Percentiles rank a stretch among this genome's conserved stretches.
Evolutionary conservation across 2,113 vertebrate genomes (phyloP).

Genomic region (Phalacrocorax brasilianus): DNA sequence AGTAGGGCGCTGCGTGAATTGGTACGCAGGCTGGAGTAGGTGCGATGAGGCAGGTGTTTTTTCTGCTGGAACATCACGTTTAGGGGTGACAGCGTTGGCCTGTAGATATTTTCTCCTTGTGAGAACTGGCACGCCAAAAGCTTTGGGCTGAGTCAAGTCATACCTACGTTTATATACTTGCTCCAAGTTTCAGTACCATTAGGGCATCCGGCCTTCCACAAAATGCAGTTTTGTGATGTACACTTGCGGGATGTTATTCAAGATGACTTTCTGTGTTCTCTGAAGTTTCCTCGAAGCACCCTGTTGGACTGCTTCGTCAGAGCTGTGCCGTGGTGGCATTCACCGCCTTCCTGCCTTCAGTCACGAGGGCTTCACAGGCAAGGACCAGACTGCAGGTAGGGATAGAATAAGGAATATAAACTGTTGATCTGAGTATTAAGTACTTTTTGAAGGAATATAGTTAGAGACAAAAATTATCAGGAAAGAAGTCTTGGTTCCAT

Average conservation of each 20-base stretch:
- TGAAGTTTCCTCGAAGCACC: background rate
- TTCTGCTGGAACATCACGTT: background rate
- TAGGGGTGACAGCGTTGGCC: background rate
- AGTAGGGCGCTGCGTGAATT: fast-evolving
- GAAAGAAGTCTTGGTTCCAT: background rate
- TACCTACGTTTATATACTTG: background rate
- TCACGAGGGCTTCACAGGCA: background rate
- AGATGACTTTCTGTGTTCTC: background rate
- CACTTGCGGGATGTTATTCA: background rate
- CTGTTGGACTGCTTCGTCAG: background rate
- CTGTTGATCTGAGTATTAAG: background rate
- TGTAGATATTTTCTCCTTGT: background rate
- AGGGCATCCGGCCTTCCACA: background rate
- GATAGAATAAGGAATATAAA: background rate
- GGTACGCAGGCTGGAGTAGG: background rate
- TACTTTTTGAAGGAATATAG: background rate
- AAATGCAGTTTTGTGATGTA: background rate
- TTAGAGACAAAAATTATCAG: background rate
- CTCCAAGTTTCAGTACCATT: background rate
- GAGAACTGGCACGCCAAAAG: background rate
- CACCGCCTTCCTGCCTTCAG: background rate
- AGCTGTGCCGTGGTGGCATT: background rate
- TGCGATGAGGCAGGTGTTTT: background rate
- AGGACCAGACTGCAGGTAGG: background rate
- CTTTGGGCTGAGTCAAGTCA: background rate